A percentile compares a stretch with the other conserved stretches of the same genome.
These are phyloP conservation scores for Drosophila macrospina DNA, from an alignment of 2,888 invertebrate species.

Conservation along the genomic window DNA sequence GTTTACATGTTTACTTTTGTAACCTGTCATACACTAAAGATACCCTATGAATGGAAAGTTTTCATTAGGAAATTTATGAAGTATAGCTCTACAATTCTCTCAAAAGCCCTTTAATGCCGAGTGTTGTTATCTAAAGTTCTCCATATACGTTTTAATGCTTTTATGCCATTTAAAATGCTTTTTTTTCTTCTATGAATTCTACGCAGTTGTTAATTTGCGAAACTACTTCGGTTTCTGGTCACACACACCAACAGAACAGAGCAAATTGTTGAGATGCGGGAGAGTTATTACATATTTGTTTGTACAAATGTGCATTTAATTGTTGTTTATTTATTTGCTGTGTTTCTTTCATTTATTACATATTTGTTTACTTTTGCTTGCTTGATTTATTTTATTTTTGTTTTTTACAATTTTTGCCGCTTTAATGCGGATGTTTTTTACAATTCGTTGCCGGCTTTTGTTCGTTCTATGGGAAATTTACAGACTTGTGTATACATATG, in stretches of 20 bases:
- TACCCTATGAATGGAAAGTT: neutral
- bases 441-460: constrained; percentile 53
- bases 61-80: neutral
- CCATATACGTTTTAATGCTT: constrained; percentile 5
- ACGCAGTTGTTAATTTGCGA: constrained; percentile 23
- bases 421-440: constrained; percentile 74
- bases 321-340: constrained; percentile 51
- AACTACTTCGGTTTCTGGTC: constrained; percentile 37
- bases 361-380: constrained; percentile 35
- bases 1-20: no score
- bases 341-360: constrained; percentile 35
- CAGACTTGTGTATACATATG: constrained; percentile 10
- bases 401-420: constrained; percentile 35
- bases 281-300: constrained; percentile 54
- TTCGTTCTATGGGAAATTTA: constrained; percentile 32
- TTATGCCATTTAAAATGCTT: constrained; percentile 7
- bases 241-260: neutral
- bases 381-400: constrained; percentile 20
- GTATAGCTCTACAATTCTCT: neutral
- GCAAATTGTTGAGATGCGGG: constrained; percentile 31
- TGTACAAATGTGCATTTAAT: constrained; percentile 69
- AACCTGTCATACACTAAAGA: no score
- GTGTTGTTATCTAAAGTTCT: constrained; percentile 6
- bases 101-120: constrained; percentile 4
- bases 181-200: constrained; percentile 11